Evolutionary conservation across 23 tunicate genomes (phyloP).

Genomic region (Oikopleura vanhoeffeni): DNA sequence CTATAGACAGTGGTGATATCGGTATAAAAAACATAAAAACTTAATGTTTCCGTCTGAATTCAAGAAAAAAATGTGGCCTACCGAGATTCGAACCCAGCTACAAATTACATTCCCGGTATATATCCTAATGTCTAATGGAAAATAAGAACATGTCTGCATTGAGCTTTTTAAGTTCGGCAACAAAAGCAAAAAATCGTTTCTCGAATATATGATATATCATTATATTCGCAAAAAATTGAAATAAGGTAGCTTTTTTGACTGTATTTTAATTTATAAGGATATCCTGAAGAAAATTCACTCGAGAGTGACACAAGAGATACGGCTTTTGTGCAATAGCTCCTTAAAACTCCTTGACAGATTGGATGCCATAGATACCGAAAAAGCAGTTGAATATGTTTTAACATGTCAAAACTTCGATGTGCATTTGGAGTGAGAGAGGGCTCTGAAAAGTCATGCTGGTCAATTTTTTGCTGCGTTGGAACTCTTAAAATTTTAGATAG

Average conservation of each 20-base stretch:
- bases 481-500: constrained; percentile 42
- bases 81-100: too few relatives aligned
- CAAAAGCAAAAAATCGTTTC: too few relatives aligned
- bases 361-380: constrained; percentile 31
- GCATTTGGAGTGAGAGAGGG: constrained; percentile 82
- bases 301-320: constrained; percentile 64
- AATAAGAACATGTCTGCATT: too few relatives aligned
- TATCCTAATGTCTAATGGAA: too few relatives aligned
- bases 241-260: not conserved
- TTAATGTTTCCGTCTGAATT: too few relatives aligned
- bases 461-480: constrained; percentile 86
- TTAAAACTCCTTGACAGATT: constrained; percentile 41
- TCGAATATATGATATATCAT: too few relatives aligned
- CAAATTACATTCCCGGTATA: too few relatives aligned
- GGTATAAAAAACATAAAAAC: too few relatives aligned
- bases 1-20: too few relatives aligned
- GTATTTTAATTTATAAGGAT: too few relatives aligned
- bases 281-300: constrained; percentile 56
- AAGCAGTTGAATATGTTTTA: constrained; percentile 43
- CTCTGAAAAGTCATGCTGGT: constrained; percentile 66
- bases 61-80: too few relatives aligned
- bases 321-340: constrained; percentile 80
- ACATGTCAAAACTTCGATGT: constrained; percentile 89
- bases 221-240: not conserved
- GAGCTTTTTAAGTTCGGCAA: too few relatives aligned